These are phyloP conservation scores for Sus scrofa DNA, from an alignment of 2,113 vertebrate genomes.

Conservation along the genomic window DNA sequence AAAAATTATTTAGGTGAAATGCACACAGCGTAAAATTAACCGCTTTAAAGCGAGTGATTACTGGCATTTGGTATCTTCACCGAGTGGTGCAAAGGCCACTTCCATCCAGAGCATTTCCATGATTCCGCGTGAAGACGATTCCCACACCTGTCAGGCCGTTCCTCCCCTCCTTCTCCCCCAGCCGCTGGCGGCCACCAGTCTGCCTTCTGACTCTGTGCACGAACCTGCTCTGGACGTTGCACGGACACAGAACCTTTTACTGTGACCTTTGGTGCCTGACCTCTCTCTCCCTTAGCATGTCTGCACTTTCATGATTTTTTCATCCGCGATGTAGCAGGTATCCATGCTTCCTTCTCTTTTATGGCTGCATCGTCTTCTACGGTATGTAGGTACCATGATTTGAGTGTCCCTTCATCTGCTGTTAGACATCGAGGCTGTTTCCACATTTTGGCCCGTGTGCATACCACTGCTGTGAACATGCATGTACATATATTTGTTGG, in stretches of 20 bases:
- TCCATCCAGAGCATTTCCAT: background rate
- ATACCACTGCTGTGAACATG: background rate
- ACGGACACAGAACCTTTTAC: rapidly evolving
- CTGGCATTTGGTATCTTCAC: background rate
- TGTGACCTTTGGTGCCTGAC: too few species aligned
- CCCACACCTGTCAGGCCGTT: background rate
- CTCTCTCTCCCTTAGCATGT: background rate
- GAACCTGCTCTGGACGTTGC: background rate
- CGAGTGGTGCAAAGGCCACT: background rate
- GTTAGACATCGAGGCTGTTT: background rate
- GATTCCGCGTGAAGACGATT: background rate
- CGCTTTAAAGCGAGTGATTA: background rate
- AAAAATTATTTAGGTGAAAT: background rate
- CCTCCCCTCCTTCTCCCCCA: background rate
- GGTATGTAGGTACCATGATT: rapidly evolving
- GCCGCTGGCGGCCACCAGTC: background rate
- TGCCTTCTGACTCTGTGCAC: background rate
- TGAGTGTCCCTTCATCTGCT: background rate
- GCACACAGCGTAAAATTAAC: background rate
- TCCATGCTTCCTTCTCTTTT: background rate
- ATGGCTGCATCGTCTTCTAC: background rate
- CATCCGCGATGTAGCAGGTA: background rate
- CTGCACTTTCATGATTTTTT: background rate
- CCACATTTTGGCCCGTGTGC: background rate
- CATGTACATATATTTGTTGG: background rate